Percentiles rank a stretch among this genome's conserved stretches.
Evolutionary conservation across 2,797 vertebrate genomes (phyloP).

Genomic region (Alfaro cultratus): DNA sequence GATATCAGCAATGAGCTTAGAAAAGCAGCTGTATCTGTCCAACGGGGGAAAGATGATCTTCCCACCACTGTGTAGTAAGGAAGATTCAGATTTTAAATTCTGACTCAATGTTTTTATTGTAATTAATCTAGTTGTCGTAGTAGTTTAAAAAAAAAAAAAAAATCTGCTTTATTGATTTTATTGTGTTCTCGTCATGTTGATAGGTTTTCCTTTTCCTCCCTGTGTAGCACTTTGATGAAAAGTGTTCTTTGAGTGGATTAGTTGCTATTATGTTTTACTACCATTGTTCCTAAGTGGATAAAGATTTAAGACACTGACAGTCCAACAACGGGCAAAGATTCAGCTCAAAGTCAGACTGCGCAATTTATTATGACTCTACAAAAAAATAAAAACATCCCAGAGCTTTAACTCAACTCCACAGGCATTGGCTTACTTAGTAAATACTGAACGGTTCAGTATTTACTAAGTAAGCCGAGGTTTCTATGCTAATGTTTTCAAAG

Average conservation of each 20-base stretch:
- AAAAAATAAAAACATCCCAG: not conserved
- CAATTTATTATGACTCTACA: not conserved
- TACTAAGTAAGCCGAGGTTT: too few relatives aligned
- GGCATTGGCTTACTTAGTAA: not conserved
- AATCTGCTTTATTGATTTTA: not conserved
- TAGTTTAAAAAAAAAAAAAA: too few relatives aligned
- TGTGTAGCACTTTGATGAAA: not conserved
- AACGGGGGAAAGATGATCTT: not conserved
- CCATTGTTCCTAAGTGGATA: not conserved
- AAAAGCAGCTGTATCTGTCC: not conserved
- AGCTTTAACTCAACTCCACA: not conserved
- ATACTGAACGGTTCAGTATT: not conserved
- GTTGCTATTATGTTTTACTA: not conserved
- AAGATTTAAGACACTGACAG: not conserved
- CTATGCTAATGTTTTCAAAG: too few relatives aligned
- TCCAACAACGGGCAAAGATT: not conserved
- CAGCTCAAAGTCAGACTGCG: not conserved
- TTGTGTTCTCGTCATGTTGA: not conserved
- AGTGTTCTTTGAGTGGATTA: not conserved
- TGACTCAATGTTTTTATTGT: not conserved
- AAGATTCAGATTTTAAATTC: not conserved
- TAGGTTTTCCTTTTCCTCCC: not conserved
- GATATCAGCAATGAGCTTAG: not conserved
- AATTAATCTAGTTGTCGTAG: not conserved
- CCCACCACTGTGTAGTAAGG: not conserved